A percentile compares a stretch with the other conserved stretches of the same genome.
phyloP scores from a whole-genome alignment of 2,888 invertebrate species.

The Drosophila cognata region DNA sequence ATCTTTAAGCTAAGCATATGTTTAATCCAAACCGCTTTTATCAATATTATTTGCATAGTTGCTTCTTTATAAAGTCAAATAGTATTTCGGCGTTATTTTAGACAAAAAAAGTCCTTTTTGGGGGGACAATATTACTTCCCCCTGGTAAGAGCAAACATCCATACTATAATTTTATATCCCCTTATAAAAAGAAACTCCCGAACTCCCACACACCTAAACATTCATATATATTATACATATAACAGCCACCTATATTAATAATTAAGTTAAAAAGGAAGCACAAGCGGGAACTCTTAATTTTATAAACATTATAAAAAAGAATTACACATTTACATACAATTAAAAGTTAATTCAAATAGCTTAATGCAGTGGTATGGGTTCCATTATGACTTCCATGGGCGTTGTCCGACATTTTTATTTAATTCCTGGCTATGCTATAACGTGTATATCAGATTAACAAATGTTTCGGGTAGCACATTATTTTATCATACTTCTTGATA shows the following conservation, averaged over 20 bases:
- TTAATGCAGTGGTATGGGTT: background rate
- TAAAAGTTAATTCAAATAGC: background rate
- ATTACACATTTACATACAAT: background rate
- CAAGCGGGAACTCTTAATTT: background rate
- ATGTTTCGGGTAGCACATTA: background rate
- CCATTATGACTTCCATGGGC: background rate
- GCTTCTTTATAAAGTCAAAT: background rate
- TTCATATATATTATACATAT: background rate
- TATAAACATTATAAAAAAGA: background rate
- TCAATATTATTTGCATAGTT: background rate
- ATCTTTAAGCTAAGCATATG: background rate
- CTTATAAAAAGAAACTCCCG: background rate
- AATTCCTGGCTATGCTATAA: background rate
- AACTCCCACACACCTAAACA: background rate
- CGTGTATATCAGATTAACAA: background rate
- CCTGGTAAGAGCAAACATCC: background rate
- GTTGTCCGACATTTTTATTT: background rate
- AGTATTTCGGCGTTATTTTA: background rate
- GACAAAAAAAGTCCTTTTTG: background rate
- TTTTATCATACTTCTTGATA: background rate
- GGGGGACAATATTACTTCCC: background rate
- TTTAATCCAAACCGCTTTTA: background rate
- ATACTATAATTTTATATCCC: background rate
- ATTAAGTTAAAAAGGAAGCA: background rate
- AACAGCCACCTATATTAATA: background rate